These are phyloP conservation scores for Setophaga kirtlandii DNA, from an alignment of 2,113 vertebrate genomes.

Conservation along the genomic window DNA sequence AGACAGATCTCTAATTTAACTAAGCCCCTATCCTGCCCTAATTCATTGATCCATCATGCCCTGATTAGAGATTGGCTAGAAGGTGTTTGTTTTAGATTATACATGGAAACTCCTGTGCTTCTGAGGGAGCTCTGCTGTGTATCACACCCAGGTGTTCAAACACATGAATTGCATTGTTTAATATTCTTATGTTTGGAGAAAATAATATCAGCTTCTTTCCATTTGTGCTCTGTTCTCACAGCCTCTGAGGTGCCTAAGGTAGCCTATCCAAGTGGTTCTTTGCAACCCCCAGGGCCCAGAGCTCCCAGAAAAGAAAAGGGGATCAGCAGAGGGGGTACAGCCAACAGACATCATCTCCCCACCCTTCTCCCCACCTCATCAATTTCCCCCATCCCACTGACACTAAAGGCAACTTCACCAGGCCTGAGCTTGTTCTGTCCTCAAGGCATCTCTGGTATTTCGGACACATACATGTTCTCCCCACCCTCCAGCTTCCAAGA, in stretches of 20 bases:
- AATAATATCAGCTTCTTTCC: background rate
- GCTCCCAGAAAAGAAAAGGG: background rate
- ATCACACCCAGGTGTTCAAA: slow-evolving; percentile 15
- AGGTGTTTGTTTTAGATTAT: slow-evolving; percentile 3
- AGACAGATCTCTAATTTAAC: background rate
- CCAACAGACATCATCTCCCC: background rate
- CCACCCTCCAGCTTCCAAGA: background rate
- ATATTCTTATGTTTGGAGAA: background rate
- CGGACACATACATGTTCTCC: background rate
- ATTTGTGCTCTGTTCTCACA: background rate
- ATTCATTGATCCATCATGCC: background rate
- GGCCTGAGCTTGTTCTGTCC: slow-evolving; percentile 1
- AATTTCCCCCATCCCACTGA: background rate
- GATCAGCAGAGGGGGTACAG: background rate
- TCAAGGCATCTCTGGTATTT: background rate
- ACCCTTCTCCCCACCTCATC: background rate
- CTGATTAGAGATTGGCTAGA: slow-evolving; percentile 1
- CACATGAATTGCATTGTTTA: background rate
- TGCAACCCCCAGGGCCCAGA: background rate
- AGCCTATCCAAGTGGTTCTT: background rate
- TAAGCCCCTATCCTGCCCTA: background rate
- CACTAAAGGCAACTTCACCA: background rate
- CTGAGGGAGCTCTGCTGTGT: background rate
- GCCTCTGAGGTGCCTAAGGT: background rate
- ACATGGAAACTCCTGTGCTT: background rate